Evolutionary conservation across 2,113 vertebrate genomes (phyloP).

Genomic region (Lophotis ruficrista): DNA sequence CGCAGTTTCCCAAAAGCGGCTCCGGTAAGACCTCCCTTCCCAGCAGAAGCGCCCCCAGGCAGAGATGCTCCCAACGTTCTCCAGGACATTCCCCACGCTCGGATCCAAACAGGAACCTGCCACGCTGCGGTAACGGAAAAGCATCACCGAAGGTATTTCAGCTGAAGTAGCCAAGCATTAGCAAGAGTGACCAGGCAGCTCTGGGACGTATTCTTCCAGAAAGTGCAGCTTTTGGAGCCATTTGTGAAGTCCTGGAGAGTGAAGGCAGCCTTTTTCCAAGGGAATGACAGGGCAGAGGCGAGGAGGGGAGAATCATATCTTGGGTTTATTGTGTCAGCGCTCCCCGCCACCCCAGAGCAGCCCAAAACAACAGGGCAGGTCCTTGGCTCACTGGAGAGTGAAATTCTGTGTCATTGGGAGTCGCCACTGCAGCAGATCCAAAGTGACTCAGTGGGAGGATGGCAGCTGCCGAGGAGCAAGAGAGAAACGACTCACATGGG

Average conservation of each 20-base stretch:
- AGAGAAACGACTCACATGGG: background rate
- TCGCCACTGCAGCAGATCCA: background rate
- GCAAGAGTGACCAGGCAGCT: background rate
- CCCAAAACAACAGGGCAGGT: background rate
- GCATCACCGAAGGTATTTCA: background rate
- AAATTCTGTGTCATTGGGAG: background rate
- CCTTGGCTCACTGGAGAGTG: background rate
- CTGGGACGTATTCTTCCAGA: background rate
- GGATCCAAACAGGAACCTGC: background rate
- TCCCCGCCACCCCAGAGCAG: background rate
- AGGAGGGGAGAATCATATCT: background rate
- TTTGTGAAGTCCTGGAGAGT: background rate
- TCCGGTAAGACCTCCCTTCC: background rate
- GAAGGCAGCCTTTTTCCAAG: background rate
- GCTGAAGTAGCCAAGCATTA: background rate
- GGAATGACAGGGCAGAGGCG: background rate
- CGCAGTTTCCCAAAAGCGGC: fast-evolving
- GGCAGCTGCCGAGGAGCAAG: background rate
- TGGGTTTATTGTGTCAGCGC: background rate
- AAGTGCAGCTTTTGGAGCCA: background rate
- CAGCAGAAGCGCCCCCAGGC: background rate
- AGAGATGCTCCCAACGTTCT: background rate
- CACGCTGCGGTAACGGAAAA: background rate
- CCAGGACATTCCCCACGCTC: background rate
- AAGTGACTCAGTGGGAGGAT: background rate